Evolutionary conservation across 64 coral and sea anemone species (phyloP).

Genomic region (Dendronephthya gigantea): DNA sequence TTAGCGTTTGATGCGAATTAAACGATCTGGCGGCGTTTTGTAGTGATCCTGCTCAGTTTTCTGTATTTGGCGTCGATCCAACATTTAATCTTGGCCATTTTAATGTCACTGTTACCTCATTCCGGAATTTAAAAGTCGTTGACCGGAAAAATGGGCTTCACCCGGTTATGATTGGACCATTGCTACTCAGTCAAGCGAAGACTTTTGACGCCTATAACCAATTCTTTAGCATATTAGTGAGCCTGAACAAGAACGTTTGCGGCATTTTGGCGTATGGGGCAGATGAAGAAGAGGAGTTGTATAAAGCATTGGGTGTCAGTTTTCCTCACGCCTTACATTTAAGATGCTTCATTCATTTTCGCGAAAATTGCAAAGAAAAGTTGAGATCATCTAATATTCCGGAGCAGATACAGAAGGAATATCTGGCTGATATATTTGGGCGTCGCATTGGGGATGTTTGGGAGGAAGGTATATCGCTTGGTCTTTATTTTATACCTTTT

Average conservation of each 20-base stretch:
- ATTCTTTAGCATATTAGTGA: too few species aligned
- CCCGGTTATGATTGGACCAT: slow-evolving; percentile 27
- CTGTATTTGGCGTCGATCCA: too few species aligned
- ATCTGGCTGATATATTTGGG: too few species aligned
- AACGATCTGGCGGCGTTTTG: too few species aligned
- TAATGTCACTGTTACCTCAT: slow-evolving; percentile 22
- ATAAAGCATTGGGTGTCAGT: slow-evolving; percentile 19
- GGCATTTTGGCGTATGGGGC: slow-evolving; percentile 16
- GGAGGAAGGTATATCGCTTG: background rate
- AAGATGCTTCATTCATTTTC: slow-evolving; percentile 25
- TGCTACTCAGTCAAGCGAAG: too few species aligned
- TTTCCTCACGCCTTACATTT: slow-evolving; percentile 6
- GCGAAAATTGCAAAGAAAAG: slow-evolving; percentile 24
- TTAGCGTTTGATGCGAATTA: slow-evolving; percentile 31
- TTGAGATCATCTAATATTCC: slow-evolving; percentile 4
- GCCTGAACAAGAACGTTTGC: too few species aligned
- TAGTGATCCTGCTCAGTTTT: too few species aligned
- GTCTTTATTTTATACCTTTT: background rate
- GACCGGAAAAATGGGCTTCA: background rate
- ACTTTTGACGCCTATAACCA: too few species aligned
- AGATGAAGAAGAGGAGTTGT: slow-evolving; percentile 18
- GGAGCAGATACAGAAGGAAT: too few species aligned
- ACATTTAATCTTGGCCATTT: slow-evolving; percentile 28
- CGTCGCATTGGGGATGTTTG: slow-evolving; percentile 22
- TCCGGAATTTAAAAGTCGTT: background rate